Base-by-base conservation (phyloP, 53 echinoderm and acorn worm species). In the Paelopatides confundens region DNA sequence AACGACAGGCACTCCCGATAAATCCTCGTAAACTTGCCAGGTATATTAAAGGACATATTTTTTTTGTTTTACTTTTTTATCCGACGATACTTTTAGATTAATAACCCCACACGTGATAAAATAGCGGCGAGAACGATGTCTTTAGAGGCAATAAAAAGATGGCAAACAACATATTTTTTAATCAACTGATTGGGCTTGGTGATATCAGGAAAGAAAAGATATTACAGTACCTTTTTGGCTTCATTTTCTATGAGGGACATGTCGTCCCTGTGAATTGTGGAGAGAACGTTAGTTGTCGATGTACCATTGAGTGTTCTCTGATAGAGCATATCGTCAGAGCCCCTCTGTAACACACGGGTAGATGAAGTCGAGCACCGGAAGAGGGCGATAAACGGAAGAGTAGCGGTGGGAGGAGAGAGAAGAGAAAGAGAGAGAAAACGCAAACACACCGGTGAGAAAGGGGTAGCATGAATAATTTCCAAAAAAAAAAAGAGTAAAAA, bases 211-310 rank as follows among this genome's bases (percentile, higher is more conserved):
- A 48, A 48, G 62, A 53, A 50, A 36, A 31, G 62, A 48, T 31
- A 35, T 54, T 69, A 37, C 31, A 65, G 47, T 92, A 95, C 95
- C 95, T 95, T 95, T 89, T 95, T 95, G 88, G 95, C 95, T 77
- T 95, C 95, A 86, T 93, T 95, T 88, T 87, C 82, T 76, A 87
- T 93, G 85, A 93, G 89, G 71, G 95, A 92, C 87, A 88, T 90
- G 53, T 90, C 90, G 63, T 85, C 93, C 64, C 79, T 85, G 82
- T 84, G 85, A 85, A 78, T 92, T 35, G 92, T 89, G 88, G 95
- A 88, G 63, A 89, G 86, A 40, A 90, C 82, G 89, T 88, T 65
- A 86, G 93, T 95, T 88, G 95, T 93, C 82, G 93, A 64, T 70
- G 88, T 88, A 69, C 90, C 88, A 86, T 93, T 88, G 90, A 70